These are phyloP conservation scores for Brachionus calyciflorus DNA, from an alignment of 1,140 invertebrate genomes.

Conservation along the genomic window DNA sequence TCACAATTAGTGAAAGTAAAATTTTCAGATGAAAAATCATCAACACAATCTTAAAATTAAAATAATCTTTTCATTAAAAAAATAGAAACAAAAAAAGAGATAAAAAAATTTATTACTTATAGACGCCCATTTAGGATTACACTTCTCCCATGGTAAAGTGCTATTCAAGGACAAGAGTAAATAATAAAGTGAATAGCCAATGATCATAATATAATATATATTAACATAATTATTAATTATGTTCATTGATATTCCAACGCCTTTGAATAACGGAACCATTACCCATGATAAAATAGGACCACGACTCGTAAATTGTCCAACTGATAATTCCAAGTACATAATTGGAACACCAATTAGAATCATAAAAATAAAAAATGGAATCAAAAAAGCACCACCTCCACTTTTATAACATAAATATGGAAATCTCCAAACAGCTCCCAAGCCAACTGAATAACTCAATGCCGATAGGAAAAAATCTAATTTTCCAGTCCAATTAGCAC, in stretches of 20 bases:
- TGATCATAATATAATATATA: slow-evolving; percentile 73
- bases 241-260: slow-evolving; percentile 42
- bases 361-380: slow-evolving; percentile 65
- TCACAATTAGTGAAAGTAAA: slow-evolving; percentile 9
- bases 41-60: slow-evolving; percentile 41
- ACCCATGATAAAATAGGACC: slow-evolving; percentile 60
- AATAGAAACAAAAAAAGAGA: no score
- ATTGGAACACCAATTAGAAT: slow-evolving; percentile 65
- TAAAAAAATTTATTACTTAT: slow-evolving; percentile 62
- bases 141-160: slow-evolving; percentile 74
- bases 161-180: slow-evolving; percentile 72
- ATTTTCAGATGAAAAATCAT: neutral
- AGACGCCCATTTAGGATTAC: slow-evolving; percentile 58
- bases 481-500: slow-evolving; percentile 66
- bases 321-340: slow-evolving; percentile 62
- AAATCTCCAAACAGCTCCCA: slow-evolving; percentile 63
- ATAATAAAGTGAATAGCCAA: slow-evolving; percentile 79
- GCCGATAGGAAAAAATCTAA: slow-evolving; percentile 62
- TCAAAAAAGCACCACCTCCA: slow-evolving; percentile 63
- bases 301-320: slow-evolving; percentile 61
- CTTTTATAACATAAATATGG: slow-evolving; percentile 63
- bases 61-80: slow-evolving; percentile 1
- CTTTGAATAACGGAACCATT: slow-evolving; percentile 10
- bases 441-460: slow-evolving; percentile 62
- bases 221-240: slow-evolving; percentile 44